A percentile compares a stretch with the other conserved stretches of the same genome.
phyloP scores from a whole-genome alignment of 2,888 invertebrate species.

The Macrosoma leucophasiata region DNA sequence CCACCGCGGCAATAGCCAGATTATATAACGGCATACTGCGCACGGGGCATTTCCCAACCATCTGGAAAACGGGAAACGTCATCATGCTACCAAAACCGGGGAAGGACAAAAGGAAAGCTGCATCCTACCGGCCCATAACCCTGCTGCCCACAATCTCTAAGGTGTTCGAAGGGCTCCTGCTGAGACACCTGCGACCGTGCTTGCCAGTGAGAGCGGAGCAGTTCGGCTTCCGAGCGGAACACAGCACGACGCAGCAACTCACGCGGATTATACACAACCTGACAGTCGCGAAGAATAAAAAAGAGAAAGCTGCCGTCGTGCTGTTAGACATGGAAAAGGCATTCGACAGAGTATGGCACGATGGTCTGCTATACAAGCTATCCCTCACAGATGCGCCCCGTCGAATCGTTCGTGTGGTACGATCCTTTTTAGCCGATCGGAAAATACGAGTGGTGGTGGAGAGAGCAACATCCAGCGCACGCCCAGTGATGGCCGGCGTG shows the following conservation, averaged over 20 bases:
- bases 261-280: background rate
- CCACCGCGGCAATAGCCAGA: constrained; percentile 13
- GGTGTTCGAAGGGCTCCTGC: no score
- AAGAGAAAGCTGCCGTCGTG: background rate
- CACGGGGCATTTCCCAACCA: constrained; percentile 21
- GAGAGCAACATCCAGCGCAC: constrained; percentile 9
- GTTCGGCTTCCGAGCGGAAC: background rate
- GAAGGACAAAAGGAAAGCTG: constrained; percentile 16
- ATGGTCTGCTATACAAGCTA: no score
- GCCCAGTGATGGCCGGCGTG: constrained; percentile 33
- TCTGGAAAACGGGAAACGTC: constrained; percentile 20
- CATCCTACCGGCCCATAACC: constrained; percentile 23
- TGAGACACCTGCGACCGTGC: no score
- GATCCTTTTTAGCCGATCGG: constrained; percentile 26
- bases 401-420: constrained; percentile 21
- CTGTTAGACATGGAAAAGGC: no score
- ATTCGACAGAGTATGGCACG: no score
- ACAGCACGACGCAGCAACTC: background rate
- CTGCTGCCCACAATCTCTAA: constrained; percentile 12
- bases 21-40: constrained; percentile 24
- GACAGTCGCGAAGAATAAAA: background rate
- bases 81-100: constrained; percentile 25
- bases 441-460: constrained; percentile 25
- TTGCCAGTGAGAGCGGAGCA: no score
- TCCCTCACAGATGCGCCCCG: constrained; percentile 2